Evolutionary conservation across 2,888 invertebrate genomes (phyloP), one percentile per base, ranked within the genome.

Genomic region (Dryobotodes eremita): DNA sequence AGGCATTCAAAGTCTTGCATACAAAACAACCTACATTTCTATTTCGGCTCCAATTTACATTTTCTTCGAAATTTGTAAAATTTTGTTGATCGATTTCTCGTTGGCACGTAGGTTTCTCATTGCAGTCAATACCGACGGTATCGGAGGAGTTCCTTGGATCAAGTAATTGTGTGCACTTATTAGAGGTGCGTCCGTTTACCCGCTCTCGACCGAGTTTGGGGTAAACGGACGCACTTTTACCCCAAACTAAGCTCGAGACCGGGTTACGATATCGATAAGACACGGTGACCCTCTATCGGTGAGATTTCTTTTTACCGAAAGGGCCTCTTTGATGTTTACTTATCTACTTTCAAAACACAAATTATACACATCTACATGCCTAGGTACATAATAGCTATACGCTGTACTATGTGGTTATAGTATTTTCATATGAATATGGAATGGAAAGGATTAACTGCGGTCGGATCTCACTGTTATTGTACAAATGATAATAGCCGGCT

Each of bases 211-310:
- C n/a, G n/a, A n/a, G n/a, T n/a, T n/a, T n/a, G n/a, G n/a, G n/a
- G n/a, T n/a, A n/a, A n/a, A n/a, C n/a, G n/a, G n/a, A n/a, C n/a
- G n/a, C n/a, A n/a, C n/a, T n/a, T n/a, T n/a, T n/a, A n/a, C 84
- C 88, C 86, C 75, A 90, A 86, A 81, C 78, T 81, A 77, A 82
- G 77, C 71, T 86, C 46, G 82, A 79, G 75, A 78, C 81, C 79
- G 89, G 90, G 88, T 92, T 90, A 91, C 89, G 92, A 92, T 91
- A 90, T 80, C 90, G 95, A 95, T 95, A 95, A 94, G 94, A 93
- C 95, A 95, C 95, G 95, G 88, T 81, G 85, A 86, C 64, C 68
- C 72, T 88, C 91, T 91, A 92, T 92, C 90, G 89, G 85, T 66
- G 85, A 92, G 90, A 92, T 94, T 91, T 90, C 90, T 91, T 93